Base-by-base conservation (phyloP, 2,888 invertebrate species). In the Pristionchus arcanus region DNA sequence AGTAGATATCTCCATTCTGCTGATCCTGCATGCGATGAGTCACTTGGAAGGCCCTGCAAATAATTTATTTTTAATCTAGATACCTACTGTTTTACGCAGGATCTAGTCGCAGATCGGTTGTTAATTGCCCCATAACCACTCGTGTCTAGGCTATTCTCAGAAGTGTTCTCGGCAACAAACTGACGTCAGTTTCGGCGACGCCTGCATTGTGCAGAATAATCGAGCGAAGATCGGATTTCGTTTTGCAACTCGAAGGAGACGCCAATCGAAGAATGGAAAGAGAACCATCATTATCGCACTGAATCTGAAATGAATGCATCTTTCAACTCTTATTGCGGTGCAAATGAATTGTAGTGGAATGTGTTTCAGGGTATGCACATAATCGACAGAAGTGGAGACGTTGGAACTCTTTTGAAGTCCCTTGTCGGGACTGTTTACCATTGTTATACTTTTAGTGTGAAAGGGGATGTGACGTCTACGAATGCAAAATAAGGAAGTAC, bases 231-330 rank as follows among this genome's bases (percentile, higher is more conserved):
- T 31, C 19, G 74, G 19, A 34, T 74, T 74, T 28, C 74, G 31
- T 5, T 34, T 74, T 2, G 74, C 74, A 0, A 74, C 74, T 74
- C 37, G 25, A 25, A 74, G 21, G 19, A 74, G n/a, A 34, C 74
- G 37, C 74, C 74, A 31, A 31, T 74, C 74, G 74, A 74, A 74
- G 74, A 74, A 74, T 0, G 37, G 74, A 74, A 74, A 74, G 19
- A 74, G 19, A 19, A 74, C 37, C 37, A 74, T 37, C 74, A 74
- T 74, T 34, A 74, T 74, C 2, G 19, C 74, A 31, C 74, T 21
- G 34, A 31, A 74, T 74, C 74, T 74, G 74, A 74, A 37, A 11
- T 68, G n/a, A 9, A 68, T 11, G 7, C 68, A 68, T 28, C 9
- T 25, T 25, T 13, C 13, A 11, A 49, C 9, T 49, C 42, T 49